phyloP scores from a whole-genome alignment of 1,140 invertebrate species.

The Drosophila parvula region DNA sequence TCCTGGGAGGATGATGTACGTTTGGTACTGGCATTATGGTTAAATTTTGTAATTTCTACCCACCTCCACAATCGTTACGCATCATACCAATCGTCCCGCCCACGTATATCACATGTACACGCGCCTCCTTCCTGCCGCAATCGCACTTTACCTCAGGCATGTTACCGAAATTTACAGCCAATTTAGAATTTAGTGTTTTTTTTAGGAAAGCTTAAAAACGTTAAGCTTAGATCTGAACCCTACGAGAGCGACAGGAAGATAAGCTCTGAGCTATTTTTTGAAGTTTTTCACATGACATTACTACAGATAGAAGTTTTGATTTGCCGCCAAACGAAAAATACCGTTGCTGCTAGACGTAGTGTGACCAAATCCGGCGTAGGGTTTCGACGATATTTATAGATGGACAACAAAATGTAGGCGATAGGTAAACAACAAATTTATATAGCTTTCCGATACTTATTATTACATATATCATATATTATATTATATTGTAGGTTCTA shows the following conservation, averaged over 20 bases:
- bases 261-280: neutral
- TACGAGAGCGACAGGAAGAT: neutral
- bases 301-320: neutral
- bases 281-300: neutral
- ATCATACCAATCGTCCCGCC: slow-evolving; percentile 97
- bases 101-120: slow-evolving; percentile 92
- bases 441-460: neutral
- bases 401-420: neutral
- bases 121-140: slow-evolving; percentile 79
- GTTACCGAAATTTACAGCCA: neutral
- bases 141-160: slow-evolving; percentile 22
- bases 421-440: neutral
- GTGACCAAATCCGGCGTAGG: neutral
- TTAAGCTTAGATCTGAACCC: neutral
- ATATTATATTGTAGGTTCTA: neutral
- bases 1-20: slow-evolving; percentile 80
- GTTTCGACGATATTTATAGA: neutral
- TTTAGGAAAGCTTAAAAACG: neutral
- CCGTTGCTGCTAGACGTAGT: slow-evolving; percentile 4
- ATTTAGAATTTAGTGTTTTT: slow-evolving; percentile 13
- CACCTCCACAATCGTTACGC: slow-evolving; percentile 89
- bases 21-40: neutral
- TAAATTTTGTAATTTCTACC: neutral
- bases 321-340: slow-evolving; percentile 11
- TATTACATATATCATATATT: neutral